phyloP scores from a whole-genome alignment of 2,797 vertebrate genomes.

The Serranus cabrilla region DNA sequence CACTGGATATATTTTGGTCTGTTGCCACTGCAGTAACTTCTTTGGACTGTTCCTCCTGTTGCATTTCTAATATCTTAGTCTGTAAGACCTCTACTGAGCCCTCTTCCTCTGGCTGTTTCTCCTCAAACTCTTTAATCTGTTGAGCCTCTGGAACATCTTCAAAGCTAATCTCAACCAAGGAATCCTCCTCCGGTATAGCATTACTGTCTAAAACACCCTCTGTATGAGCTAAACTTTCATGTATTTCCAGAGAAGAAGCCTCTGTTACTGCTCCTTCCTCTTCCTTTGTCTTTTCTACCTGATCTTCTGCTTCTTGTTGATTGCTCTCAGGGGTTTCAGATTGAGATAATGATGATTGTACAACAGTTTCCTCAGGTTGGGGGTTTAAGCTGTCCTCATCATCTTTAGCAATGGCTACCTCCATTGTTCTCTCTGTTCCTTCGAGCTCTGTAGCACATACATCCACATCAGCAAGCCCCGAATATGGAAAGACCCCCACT shows the following conservation, averaged over 20 bases:
- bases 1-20: slow-evolving; percentile 26
- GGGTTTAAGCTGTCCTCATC: slow-evolving; percentile 46
- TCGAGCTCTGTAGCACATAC: slow-evolving; percentile 59
- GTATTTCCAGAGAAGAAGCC: slow-evolving; percentile 40
- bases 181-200: slow-evolving; percentile 52
- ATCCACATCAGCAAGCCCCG: slow-evolving; percentile 48
- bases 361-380: slow-evolving; percentile 38
- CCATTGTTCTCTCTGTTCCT: slow-evolving; percentile 26
- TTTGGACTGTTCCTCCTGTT: slow-evolving; percentile 31
- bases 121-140: slow-evolving; percentile 33
- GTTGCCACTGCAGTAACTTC: slow-evolving; percentile 23
- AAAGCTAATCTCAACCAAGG: slow-evolving; percentile 72
- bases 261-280: slow-evolving; percentile 33
- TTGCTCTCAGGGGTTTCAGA: slow-evolving; percentile 34
- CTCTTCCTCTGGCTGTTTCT: slow-evolving; percentile 50
- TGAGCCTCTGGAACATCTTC: slow-evolving; percentile 68
- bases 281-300: slow-evolving; percentile 39
- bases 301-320: slow-evolving; percentile 46
- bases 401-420: slow-evolving; percentile 14
- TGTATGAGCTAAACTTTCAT: slow-evolving; percentile 37
- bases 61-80: slow-evolving; percentile 31
- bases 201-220: slow-evolving; percentile 41
- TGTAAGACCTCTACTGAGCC: slow-evolving; percentile 29
- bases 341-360: slow-evolving; percentile 34
- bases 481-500: slow-evolving; percentile 24